phyloP scores from a whole-genome alignment of 2,888 invertebrate genomes.

The Eudemis profundana region DNA sequence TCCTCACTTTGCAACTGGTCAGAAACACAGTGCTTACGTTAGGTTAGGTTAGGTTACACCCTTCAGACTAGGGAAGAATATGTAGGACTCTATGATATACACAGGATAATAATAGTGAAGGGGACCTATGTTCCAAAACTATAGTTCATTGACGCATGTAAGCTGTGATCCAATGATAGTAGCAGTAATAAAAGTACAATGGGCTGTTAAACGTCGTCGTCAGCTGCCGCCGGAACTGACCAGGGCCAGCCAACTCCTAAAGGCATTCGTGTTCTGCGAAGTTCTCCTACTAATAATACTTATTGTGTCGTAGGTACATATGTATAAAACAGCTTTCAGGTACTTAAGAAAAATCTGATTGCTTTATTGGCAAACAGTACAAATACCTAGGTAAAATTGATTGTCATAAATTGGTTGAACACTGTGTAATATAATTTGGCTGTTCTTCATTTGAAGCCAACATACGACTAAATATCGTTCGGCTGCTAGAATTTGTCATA shows the following conservation, averaged over 20 bases:
- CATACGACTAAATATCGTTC: neutral
- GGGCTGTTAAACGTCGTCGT: slow-evolving; percentile 60
- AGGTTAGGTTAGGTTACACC: neutral
- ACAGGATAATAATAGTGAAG: too few relatives aligned
- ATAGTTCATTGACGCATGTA: slow-evolving; percentile 15
- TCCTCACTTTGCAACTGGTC: too few relatives aligned
- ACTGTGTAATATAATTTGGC: neutral
- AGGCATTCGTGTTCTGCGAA: neutral
- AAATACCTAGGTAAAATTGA: too few relatives aligned
- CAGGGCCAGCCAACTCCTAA: neutral
- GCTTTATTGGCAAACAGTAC: too few relatives aligned
- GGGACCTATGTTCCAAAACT: neutral
- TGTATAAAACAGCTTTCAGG: too few relatives aligned
- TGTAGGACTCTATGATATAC: too few relatives aligned
- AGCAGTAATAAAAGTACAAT: slow-evolving; percentile 54
- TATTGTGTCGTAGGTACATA: neutral
- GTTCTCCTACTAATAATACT: neutral
- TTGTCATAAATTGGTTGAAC: too few relatives aligned
- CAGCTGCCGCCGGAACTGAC: slow-evolving; percentile 36
- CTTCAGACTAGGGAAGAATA: too few relatives aligned
- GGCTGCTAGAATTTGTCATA: too few relatives aligned
- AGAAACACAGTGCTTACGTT: too few relatives aligned
- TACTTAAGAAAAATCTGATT: too few relatives aligned
- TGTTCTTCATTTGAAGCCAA: too few relatives aligned
- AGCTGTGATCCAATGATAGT: slow-evolving; percentile 26